phyloP scores from a whole-genome alignment of 1,140 invertebrate genomes.

The Eulimnadia texana region DNA sequence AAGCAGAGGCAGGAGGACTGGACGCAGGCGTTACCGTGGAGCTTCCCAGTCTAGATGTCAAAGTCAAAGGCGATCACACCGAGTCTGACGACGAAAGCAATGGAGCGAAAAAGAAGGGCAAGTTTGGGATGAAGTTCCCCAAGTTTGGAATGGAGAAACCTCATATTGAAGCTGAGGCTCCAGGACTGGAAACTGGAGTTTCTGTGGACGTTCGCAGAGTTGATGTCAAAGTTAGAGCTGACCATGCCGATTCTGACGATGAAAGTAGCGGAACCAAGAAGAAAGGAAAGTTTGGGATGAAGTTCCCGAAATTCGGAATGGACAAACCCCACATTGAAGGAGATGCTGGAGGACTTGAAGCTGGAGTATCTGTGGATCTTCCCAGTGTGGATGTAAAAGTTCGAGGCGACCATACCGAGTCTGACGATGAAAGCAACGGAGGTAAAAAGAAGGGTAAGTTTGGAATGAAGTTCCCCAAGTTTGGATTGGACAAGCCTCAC shows the following conservation, averaged over 20 bases:
- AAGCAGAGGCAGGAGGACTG: not conserved
- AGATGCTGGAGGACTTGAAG: not conserved
- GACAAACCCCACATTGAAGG: not conserved
- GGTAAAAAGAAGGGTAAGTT: constrained; percentile 1
- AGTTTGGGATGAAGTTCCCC: constrained; percentile 5
- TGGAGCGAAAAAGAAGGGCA: not conserved
- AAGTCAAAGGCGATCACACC: not conserved
- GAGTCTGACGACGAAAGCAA: not conserved
- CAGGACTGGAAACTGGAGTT: not conserved
- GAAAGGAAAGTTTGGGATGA: constrained; percentile 6
- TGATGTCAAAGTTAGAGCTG: not conserved
- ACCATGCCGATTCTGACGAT: not conserved
- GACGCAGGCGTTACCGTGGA: not conserved
- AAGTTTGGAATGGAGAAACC: constrained; percentile 1
- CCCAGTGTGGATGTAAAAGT: not conserved
- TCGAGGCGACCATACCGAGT: not conserved
- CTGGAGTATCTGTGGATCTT: not conserved
- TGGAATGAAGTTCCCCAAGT: constrained; percentile 6
- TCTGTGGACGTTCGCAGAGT: not conserved
- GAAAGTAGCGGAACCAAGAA: not conserved
- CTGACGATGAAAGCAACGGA: not conserved
- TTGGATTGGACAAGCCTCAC: constrained; percentile 2
- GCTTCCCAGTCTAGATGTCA: not conserved
- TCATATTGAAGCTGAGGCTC: not conserved
- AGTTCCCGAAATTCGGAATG: constrained; percentile 1